A percentile compares a stretch with the other conserved stretches of the same genome.
phyloP scores from a whole-genome alignment of 2,888 invertebrate species.

The Lissonota sp. region DNA sequence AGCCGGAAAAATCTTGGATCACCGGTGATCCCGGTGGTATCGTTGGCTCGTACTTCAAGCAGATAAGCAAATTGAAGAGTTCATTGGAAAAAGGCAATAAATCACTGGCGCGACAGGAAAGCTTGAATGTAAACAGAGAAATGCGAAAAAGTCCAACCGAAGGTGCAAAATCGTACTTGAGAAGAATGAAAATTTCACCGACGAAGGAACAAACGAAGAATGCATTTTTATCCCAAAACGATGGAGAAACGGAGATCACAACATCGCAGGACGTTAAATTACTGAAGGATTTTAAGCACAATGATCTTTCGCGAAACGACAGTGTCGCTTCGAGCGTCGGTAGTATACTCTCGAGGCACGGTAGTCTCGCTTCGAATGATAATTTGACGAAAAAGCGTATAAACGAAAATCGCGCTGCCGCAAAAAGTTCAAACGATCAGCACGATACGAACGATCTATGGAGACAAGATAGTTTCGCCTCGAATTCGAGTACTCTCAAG shows the following conservation, averaged over 20 bases:
- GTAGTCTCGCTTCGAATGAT: conserved; percentile 70
- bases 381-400: conserved; percentile 61
- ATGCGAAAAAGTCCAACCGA: conserved; percentile 68
- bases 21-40: conserved; percentile 73
- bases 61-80: conserved; percentile 77
- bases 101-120: conserved; percentile 66
- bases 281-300: conserved; percentile 50
- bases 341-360: conserved; percentile 73
- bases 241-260: conserved; percentile 49
- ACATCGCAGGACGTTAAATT: conserved; percentile 56
- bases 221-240: conserved; percentile 74
- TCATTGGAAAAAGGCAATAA: conserved; percentile 75
- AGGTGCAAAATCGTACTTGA: conserved; percentile 73
- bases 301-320: conserved; percentile 67
- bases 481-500: conserved; percentile 68
- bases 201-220: conserved; percentile 79
- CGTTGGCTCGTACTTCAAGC: conserved; percentile 78
- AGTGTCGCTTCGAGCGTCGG: conserved; percentile 72
- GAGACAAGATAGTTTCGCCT: conserved; percentile 69
- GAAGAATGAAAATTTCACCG: conserved; percentile 82
- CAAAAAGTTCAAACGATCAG: conserved; percentile 62
- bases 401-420: conserved; percentile 30
- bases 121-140: conserved; percentile 68
- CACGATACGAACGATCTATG: conserved; percentile 37
- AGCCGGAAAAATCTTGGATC: conserved; percentile 73